Evolutionary conservation across 1,140 invertebrate species (phyloP), one percentile per base, ranked within the genome.

Genomic region (Plodia interpunctella): DNA sequence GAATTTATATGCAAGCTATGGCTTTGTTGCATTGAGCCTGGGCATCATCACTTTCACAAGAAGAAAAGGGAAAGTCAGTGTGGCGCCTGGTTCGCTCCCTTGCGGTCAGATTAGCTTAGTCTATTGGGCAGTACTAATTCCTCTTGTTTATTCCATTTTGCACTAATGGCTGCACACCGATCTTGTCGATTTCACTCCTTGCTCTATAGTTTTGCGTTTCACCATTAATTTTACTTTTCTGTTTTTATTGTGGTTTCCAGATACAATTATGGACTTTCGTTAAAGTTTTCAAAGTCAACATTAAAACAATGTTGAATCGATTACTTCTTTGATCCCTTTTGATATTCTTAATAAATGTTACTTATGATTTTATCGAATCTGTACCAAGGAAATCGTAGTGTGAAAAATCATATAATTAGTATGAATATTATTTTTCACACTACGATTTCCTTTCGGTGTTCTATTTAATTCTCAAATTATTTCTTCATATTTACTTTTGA

Each of bases 31-130:
- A 77, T 65, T 74, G 68, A 67, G 75, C 79, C 66, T 74, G 68
- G 68, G 75, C 79, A 86, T 88, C 86, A 88, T 87, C 86, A 85
- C 86, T 88, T 88, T 88, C 86, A 86, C 86, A 72, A 84, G 73
- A 86, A 82, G 80, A 83, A 85, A 88, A 88, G 80, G 81, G 86
- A 87, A 87, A 88, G 86, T 80, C 62, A 66, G 21, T 56, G 62
- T 81, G 78, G 75, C 79, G 81, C 72, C 70, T 74, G 80, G 80
- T 68, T 66, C 79, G 77, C 64, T 87, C 81, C 84, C 86, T 86
- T 88, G 84, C 80, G 86, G 83, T 87, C 80, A 82, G 78, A 79
- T 83, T 76, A 78, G 64, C 67, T 76, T 62, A 58, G 74, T 66
- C 73, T 76, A 77, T 82, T 70, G 76, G 68, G 72, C 82, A 73